Conservation (phyloP, 2,888 invertebrate genomes). For the Eucera pruinosa region DNA sequence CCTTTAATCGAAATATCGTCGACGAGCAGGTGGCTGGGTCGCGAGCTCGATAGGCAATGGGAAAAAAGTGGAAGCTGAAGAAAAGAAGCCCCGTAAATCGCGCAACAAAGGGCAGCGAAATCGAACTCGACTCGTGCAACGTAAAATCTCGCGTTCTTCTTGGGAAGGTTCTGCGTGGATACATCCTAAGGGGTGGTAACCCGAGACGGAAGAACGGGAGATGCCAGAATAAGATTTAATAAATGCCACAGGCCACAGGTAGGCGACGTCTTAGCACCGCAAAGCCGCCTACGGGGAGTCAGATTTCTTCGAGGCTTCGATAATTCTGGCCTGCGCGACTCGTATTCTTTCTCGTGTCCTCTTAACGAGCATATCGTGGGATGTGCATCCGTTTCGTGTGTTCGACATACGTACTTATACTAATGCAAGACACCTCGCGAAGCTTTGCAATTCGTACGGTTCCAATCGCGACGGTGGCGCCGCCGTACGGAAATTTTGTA, state of each 20-base stretch:
- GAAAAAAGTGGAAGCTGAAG: background rate
- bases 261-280: slow-evolving; percentile 74
- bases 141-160: slow-evolving; percentile 34
- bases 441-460: background rate
- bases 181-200: slow-evolving; percentile 67
- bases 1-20: slow-evolving; percentile 40
- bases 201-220: slow-evolving; percentile 67
- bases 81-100: slow-evolving; percentile 57
- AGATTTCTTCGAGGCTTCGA: slow-evolving; percentile 70
- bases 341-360: slow-evolving; percentile 5
- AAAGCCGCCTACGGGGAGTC: slow-evolving; percentile 72
- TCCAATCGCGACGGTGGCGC: background rate
- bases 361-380: slow-evolving; percentile 50
- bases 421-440: background rate
- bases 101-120: slow-evolving; percentile 42
- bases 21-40: slow-evolving; percentile 36
- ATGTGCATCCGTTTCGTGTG: slow-evolving; percentile 47
- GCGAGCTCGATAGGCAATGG: slow-evolving; percentile 6
- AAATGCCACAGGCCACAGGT: slow-evolving; percentile 76
- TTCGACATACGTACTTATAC: background rate
- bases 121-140: slow-evolving; percentile 50
- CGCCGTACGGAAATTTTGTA: slow-evolving; percentile 43
- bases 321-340: slow-evolving; percentile 42
- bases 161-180: slow-evolving; percentile 39
- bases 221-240: slow-evolving; percentile 81